These are phyloP conservation scores for Ptilorrhoa leucosticta DNA, from an alignment of 2,113 vertebrate species.

Conservation along the genomic window DNA sequence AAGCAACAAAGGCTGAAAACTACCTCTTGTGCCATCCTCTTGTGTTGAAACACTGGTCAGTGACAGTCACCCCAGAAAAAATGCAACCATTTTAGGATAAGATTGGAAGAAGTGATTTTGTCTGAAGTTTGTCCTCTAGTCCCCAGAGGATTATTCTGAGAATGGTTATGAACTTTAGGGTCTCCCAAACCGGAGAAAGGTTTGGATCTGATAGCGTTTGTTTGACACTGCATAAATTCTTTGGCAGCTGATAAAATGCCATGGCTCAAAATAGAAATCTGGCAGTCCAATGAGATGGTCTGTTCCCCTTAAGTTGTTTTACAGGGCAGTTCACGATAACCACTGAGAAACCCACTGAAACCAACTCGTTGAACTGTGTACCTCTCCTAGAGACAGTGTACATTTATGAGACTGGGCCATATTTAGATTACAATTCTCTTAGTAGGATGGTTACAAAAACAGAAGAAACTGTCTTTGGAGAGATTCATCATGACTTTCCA, in stretches of 20 bases:
- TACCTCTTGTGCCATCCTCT: not conserved
- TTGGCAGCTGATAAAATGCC: not conserved
- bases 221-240: not conserved
- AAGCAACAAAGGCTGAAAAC: not conserved
- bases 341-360: not conserved
- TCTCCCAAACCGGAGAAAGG: not conserved
- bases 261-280: not conserved
- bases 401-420: not conserved
- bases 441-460: not conserved
- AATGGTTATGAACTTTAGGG: not conserved
- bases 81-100: not conserved
- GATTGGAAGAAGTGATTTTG: not conserved
- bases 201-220: not conserved
- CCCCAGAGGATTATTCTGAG: not conserved
- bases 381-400: not conserved
- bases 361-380: accelerated
- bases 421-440: not conserved
- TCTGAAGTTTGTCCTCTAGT: not conserved
- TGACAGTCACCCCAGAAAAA: not conserved
- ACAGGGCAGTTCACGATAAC: not conserved
- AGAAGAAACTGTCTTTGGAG: not conserved
- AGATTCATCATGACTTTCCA: not conserved
- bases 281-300: not conserved
- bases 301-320: not conserved
- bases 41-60: not conserved